These are phyloP conservation scores for Torymus texanus DNA, from an alignment of 2,888 invertebrate species.

Conservation along the genomic window DNA sequence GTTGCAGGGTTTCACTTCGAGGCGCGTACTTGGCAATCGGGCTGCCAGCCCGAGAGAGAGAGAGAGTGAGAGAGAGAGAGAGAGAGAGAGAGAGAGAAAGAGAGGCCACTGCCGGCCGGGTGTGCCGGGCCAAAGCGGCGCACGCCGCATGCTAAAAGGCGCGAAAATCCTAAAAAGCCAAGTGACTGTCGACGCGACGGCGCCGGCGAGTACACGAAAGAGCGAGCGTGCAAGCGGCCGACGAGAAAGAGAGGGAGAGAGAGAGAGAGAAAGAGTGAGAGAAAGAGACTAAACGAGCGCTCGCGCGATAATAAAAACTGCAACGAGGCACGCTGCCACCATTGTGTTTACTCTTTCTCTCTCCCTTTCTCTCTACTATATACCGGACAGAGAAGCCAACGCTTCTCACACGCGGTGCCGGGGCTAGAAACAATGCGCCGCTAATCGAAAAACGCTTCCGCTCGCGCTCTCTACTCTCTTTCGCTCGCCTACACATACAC, in stretches of 20 bases:
- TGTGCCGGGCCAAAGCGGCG: background rate
- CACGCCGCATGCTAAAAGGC: conserved; percentile 26
- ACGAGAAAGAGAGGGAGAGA: too few relatives aligned
- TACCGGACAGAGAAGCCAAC: background rate
- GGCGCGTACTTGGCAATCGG: conserved; percentile 32
- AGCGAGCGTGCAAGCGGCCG: too few relatives aligned
- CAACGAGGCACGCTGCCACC: conserved; percentile 30
- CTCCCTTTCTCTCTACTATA: conserved; percentile 5
- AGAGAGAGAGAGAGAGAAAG: background rate
- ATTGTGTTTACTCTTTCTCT: conserved; percentile 31
- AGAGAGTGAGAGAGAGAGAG: too few relatives aligned
- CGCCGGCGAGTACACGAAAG: too few relatives aligned
- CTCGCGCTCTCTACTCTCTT: background rate
- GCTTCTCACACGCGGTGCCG: conserved; percentile 6
- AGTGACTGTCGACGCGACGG: conserved; percentile 5
- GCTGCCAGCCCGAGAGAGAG: background rate
- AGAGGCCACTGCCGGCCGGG: background rate
- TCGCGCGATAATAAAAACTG: conserved; percentile 50
- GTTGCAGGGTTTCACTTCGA: conserved; percentile 29
- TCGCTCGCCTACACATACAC: background rate
- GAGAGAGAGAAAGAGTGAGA: too few relatives aligned
- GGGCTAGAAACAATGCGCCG: conserved; percentile 57
- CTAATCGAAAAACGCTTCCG: conserved; percentile 63
- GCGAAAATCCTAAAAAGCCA: conserved; percentile 48
- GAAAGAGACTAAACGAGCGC: conserved; percentile 26